These are phyloP conservation scores for Suillia variegata DNA, from an alignment of 2,888 invertebrate genomes.

Conservation along the genomic window DNA sequence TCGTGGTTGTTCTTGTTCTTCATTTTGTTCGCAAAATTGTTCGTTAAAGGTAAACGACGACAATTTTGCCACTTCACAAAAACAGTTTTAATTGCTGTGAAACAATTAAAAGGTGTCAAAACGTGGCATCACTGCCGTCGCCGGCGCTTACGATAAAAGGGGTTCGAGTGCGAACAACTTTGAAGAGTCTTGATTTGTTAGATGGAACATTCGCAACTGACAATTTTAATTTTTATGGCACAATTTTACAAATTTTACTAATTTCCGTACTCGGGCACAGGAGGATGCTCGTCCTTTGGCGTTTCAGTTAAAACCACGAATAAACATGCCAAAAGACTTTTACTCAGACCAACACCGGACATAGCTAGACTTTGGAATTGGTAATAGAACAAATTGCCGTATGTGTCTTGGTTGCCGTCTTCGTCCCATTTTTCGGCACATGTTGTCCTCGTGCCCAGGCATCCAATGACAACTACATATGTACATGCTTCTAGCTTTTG, in stretches of 20 bases:
- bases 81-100: conserved; percentile 21
- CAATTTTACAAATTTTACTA: too few species aligned
- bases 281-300: too few species aligned
- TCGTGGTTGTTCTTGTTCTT: not conserved
- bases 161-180: not conserved
- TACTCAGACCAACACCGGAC: not conserved
- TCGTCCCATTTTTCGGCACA: too few species aligned
- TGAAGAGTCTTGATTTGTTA: not conserved
- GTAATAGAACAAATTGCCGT: not conserved
- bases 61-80: conserved; percentile 8
- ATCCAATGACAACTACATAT: too few species aligned
- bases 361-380: not conserved
- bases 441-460: too few species aligned
- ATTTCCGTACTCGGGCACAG: too few species aligned
- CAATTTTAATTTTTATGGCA: too few species aligned
- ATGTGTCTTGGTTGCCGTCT: too few species aligned
- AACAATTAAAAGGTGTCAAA: conserved; percentile 22
- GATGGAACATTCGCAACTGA: too few species aligned
- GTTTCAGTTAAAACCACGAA: not conserved
- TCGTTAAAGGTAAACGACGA: not conserved
- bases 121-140: not conserved
- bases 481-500: not conserved
- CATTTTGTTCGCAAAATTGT: not conserved
- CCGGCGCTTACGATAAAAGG: not conserved
- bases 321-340: conserved; percentile 12